These are phyloP conservation scores for Ochotona curzoniae DNA, from an alignment of 2,113 vertebrate genomes.

Conservation along the genomic window DNA sequence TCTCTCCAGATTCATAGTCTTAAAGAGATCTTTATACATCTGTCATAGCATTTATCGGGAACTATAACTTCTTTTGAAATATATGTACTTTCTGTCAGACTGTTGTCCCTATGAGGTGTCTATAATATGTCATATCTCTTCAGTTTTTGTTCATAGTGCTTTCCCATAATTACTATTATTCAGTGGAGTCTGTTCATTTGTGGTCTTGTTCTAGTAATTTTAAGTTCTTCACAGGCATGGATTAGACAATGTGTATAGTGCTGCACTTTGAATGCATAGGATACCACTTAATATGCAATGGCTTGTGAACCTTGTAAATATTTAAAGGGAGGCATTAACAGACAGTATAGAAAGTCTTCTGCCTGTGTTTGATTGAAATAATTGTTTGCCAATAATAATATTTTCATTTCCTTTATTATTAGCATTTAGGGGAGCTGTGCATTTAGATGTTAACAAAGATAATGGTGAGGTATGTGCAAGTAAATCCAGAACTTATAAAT, in stretches of 20 bases:
- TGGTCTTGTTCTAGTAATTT: not conserved
- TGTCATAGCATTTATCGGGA: not conserved
- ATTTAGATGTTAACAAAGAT: not conserved
- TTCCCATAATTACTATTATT: not conserved
- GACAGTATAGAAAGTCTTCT: conserved; percentile 13
- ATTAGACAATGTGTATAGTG: not conserved
- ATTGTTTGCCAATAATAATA: not conserved
- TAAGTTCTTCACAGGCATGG: not conserved
- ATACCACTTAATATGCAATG: not conserved
- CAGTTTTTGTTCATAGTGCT: not conserved
- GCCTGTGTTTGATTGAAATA: not conserved
- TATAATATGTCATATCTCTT: not conserved
- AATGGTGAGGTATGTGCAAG: not conserved
- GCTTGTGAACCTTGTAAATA: not conserved
- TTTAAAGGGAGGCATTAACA: not conserved
- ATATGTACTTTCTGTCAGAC: not conserved
- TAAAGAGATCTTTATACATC: not conserved
- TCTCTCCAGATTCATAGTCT: too few species aligned
- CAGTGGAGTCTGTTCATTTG: not conserved
- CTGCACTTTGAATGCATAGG: not conserved
- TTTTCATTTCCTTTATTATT: not conserved
- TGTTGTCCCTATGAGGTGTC: not conserved
- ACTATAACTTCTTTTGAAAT: not conserved
- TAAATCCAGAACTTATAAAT: not conserved
- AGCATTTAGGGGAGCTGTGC: not conserved